Conservation (phyloP, 2,797 vertebrate species). For the Sebastes reedi region DNA sequence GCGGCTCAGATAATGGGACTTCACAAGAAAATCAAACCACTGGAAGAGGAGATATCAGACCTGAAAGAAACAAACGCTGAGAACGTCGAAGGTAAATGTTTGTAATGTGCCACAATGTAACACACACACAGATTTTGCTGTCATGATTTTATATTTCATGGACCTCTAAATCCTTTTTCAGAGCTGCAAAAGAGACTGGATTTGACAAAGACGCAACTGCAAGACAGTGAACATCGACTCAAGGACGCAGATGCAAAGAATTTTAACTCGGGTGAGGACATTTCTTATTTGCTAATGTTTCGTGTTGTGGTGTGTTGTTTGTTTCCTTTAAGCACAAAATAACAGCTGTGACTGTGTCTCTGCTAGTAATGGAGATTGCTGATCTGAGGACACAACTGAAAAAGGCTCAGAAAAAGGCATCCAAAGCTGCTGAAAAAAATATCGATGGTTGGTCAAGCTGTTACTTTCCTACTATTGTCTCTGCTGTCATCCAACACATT, state of each 20-base stretch:
- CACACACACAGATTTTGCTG: not conserved
- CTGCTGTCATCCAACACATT: not conserved
- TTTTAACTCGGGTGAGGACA: constrained; percentile 24
- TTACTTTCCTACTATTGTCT: not conserved
- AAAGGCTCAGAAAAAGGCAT: too few relatives aligned
- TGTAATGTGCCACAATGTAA: not conserved
- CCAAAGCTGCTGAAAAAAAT: not conserved
- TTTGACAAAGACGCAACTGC: constrained; percentile 22
- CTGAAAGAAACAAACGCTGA: constrained; percentile 2
- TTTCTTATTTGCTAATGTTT: not conserved
- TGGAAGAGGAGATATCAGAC: constrained; percentile 13
- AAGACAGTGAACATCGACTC: constrained; percentile 40
- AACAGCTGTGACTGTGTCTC: not conserved
- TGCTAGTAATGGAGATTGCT: constrained; percentile 44
- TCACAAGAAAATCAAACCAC: constrained; percentile 12
- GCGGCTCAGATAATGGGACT: constrained; percentile 52
- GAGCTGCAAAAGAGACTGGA: constrained; percentile 35
- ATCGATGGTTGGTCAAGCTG: constrained; percentile 18
- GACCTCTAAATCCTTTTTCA: constrained; percentile 5
- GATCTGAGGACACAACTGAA: constrained; percentile 42
- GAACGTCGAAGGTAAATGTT: constrained; percentile 13
- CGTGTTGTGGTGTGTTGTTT: not conserved
- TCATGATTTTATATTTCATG: not conserved
- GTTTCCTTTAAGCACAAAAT: not conserved
- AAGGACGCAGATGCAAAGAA: not conserved